Base-by-base conservation (phyloP, 35 echinoderm and acorn worm genomes). In the Patiria miniata region DNA sequence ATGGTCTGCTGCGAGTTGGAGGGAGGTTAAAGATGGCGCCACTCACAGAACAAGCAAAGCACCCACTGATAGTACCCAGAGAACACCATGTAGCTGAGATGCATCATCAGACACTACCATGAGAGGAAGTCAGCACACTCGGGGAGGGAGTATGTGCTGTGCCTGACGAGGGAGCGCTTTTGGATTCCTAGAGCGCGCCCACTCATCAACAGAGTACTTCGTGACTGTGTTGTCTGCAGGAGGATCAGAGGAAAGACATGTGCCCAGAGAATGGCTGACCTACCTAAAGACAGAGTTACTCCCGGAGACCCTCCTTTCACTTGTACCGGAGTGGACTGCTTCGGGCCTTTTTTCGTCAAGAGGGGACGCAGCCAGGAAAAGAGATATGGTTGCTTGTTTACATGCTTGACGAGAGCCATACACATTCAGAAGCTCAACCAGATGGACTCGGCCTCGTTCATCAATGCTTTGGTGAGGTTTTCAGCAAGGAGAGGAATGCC, bases 351-450 rank as follows among this genome's bases (percentile, higher is more conserved):
- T 1, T 22, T 40, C 19, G 53, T 93, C 2, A 88, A 93, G 37
- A 1, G 54, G 50, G 87, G 87, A 1, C 59, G 78, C 18, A 59
- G 16, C 29, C 23, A 51, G 36, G 29, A 18, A 0, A 89, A 89
- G 38, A 8, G 92, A 40, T 93, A 89, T 77, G 81, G 87, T 1
- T 79, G 68, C 50, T 18, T 95, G 42, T 87, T 91, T 36, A 89
- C 86, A 1, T 93, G 86, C 30, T n/a, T 93, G 5, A 86, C 30
- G 26, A 47, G 93, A 39, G 87, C 87, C 34, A 79, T 94, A 32
- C 93, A 95, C 59, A 77, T 95, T 39, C 88, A 91, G 52, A 65
- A 87, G 21, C 34, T 79, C 7, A 59, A 95, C 23, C n/a, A 19
- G n/a, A 18, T 95, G 15, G 78, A 87, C 38, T 82, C 92, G 2